A percentile compares a stretch with the other conserved stretches of the same genome.
Conservation (phyloP, 2,797 vertebrate genomes). For the Leptatherina wallacei region DNA sequence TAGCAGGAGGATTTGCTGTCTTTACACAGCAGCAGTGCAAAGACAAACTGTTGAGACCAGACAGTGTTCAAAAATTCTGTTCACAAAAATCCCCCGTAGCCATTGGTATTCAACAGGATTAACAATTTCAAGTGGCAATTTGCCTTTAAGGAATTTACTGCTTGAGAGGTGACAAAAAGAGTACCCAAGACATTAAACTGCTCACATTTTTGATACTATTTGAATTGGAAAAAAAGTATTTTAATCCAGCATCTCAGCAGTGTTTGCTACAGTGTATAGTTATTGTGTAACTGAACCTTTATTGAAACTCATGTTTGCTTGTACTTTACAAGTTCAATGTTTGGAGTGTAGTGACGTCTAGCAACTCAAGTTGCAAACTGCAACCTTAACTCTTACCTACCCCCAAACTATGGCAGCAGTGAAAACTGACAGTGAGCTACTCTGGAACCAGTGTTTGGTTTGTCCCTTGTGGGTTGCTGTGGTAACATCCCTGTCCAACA, state of each 20-base stretch:
- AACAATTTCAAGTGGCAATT: slow-evolving; percentile 24
- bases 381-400: neutral
- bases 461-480: neutral
- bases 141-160: slow-evolving; percentile 32
- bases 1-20: slow-evolving; percentile 44
- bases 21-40: slow-evolving; percentile 51
- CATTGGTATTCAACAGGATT: slow-evolving; percentile 52
- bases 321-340: neutral
- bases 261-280: neutral
- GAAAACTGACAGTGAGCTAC: neutral
- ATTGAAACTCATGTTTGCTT: neutral
- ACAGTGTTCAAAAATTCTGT: slow-evolving; percentile 29
- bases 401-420: neutral
- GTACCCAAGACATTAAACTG: slow-evolving; percentile 11
- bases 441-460: neutral
- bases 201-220: slow-evolving; percentile 22
- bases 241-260: neutral
- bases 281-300: neutral
- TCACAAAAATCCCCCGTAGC: slow-evolving; percentile 26
- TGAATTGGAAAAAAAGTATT: neutral
- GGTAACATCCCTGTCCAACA: neutral
- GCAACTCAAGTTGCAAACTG: neutral
- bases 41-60: slow-evolving; percentile 19
- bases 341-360: neutral
- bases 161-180: slow-evolving; percentile 30